Conservation (phyloP, 2,888 invertebrate species). For the Theretra japonica region DNA sequence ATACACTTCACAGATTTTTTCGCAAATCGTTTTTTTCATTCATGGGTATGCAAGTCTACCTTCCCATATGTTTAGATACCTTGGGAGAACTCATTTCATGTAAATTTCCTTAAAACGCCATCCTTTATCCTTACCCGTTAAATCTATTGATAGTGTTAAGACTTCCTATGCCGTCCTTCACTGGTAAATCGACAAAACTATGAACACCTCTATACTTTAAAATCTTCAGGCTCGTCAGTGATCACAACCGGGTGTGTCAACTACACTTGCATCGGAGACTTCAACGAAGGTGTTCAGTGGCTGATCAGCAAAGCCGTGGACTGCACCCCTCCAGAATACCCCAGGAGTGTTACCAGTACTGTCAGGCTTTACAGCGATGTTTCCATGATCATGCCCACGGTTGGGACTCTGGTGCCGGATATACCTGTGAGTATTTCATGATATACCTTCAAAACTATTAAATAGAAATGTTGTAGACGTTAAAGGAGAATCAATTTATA, state of each 20-base stretch:
- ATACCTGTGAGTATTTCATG: slow-evolving; percentile 19
- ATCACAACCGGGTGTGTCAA: slow-evolving; percentile 51
- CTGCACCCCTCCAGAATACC: slow-evolving; percentile 45
- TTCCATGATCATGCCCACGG: slow-evolving; percentile 33
- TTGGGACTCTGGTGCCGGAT: slow-evolving; percentile 5
- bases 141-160: no score
- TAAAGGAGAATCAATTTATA: no score
- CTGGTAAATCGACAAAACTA: no score
- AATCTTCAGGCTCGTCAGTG: slow-evolving; percentile 30
- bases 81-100: no score
- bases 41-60: no score
- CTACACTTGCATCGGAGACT: slow-evolving; percentile 71
- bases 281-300: slow-evolving; percentile 73
- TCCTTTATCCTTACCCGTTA: no score
- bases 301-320: slow-evolving; percentile 52
- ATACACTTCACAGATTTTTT: no score
- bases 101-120: no score
- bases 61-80: no score
- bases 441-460: neutral
- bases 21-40: no score
- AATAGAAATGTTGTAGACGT: no score
- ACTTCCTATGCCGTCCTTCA: no score
- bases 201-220: neutral
- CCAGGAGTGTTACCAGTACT: slow-evolving; percentile 30
- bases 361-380: slow-evolving; percentile 31